These are phyloP conservation scores for Rhipidura dahli DNA, from an alignment of 2,113 vertebrate species.

Conservation along the genomic window DNA sequence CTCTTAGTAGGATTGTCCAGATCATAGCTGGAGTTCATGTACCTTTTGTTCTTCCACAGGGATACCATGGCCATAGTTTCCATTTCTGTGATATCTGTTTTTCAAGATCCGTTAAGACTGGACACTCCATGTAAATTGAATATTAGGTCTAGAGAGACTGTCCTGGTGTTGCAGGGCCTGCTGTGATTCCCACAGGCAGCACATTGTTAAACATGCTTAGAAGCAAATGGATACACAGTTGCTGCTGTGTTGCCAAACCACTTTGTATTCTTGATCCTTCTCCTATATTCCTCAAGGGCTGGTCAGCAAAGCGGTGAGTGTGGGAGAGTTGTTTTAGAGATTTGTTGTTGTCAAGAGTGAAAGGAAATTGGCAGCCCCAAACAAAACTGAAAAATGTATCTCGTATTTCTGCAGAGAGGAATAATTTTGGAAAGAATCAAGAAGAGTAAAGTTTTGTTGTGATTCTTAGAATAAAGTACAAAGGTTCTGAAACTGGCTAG, in stretches of 20 bases:
- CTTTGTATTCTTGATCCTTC: not conserved
- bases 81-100: not conserved
- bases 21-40: not conserved
- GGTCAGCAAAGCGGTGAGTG: not conserved
- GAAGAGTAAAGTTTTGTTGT: not conserved
- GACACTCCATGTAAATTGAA: not conserved
- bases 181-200: not conserved
- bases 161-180: not conserved
- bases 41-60: not conserved
- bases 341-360: slow-evolving; percentile 15
- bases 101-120: not conserved
- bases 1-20: not conserved
- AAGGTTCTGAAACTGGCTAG: not conserved
- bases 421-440: not conserved
- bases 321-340: not conserved
- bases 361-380: slow-evolving; percentile 6
- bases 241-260: not conserved
- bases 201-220: not conserved
- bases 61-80: not conserved
- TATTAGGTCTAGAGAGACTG: not conserved
- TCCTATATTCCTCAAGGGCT: not conserved
- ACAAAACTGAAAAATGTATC: slow-evolving; percentile 11
- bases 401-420: not conserved
- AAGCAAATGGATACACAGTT: not conserved
- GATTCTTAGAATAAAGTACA: not conserved